A percentile compares a stretch with the other conserved stretches of the same genome.
These are phyloP conservation scores for Clarias fuscus DNA, from an alignment of 2,797 vertebrate genomes.

Conservation along the genomic window DNA sequence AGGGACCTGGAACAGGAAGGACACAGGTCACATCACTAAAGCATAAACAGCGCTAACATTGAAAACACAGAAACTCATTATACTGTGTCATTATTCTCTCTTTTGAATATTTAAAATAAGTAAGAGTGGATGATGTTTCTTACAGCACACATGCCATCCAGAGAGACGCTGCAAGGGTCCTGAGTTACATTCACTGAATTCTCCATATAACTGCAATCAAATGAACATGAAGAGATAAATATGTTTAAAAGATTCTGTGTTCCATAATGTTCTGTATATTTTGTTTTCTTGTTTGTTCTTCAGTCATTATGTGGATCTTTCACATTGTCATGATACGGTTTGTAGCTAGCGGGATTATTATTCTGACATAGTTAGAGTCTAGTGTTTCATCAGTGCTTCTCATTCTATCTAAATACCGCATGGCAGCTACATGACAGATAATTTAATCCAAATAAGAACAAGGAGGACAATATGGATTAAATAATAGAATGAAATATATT, in stretches of 20 bases:
- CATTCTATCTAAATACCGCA: background rate
- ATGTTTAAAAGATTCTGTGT: background rate
- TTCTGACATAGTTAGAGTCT: background rate
- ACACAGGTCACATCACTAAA: background rate
- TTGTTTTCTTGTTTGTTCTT: background rate
- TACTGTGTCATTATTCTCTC: background rate
- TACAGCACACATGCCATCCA: conserved; percentile 70
- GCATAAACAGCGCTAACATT: background rate
- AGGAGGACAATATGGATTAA: background rate
- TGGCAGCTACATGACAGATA: background rate
- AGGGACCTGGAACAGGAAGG: conserved; percentile 63
- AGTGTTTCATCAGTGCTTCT: background rate
- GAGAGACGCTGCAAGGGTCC: conserved; percentile 70
- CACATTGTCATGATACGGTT: background rate
- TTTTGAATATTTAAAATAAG: background rate
- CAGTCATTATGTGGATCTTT: background rate
- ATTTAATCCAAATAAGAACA: background rate
- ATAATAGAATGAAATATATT: background rate
- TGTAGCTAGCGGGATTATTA: background rate
- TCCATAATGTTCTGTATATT: background rate
- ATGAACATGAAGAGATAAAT: background rate
- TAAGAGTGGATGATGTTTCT: conserved; percentile 34
- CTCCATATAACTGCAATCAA: conserved; percentile 9
- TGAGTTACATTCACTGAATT: conserved; percentile 48
- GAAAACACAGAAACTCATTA: background rate